Base-by-base conservation (phyloP, 2,888 invertebrate genomes). In the Conops quadrifasciatus region DNA sequence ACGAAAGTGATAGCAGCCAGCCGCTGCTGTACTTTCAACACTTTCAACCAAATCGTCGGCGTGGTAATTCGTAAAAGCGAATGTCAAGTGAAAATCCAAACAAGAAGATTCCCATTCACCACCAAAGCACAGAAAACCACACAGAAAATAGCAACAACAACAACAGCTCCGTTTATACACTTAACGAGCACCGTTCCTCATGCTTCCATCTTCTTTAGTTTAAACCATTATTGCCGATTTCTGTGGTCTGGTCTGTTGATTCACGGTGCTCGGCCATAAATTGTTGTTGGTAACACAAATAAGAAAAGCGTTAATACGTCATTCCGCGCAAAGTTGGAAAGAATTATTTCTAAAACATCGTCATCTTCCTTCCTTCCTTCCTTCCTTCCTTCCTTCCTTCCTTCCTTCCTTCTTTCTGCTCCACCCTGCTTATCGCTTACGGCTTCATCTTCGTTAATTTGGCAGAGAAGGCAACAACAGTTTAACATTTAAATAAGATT, bases 41-140 rank as follows among this genome's bases (percentile, higher is more conserved):
- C 45, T 60, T 36, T 30, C n/a, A 36, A 56, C 24, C 19, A 56
- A 26, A 56, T 36, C 36, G 21, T 19, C 53, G 24, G 53, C 21
- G 53, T 21, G 21, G 24, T 24, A 45, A 45, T 62, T 43, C 13
- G n/a, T 24, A 62, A 62, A 45, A 62, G 24, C 28, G 60, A 26
- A 56, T 28, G 59, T 36, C 60, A 43, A 65, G 51, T 51, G 51
- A 65, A 65, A 65, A 47, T 21, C 47, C 16, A 24, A 64, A 51
- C 24, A 26, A 64, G 51, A 64, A 51, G 51, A 28, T 49, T 64
- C 28, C 49, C 64, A 64, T 49, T 49, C 64, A 65, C 51, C 51
- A 30, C 2, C 5, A 16, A 7, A 36, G 36, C n/a, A 30, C 11
- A 30, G 26, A 51, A 51, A 49, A 65, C 19, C n/a, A 28, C 36